Evolutionary conservation across 2,888 invertebrate genomes (phyloP), one percentile per base, ranked within the genome.

Genomic region (Ernsta delagoae): DNA sequence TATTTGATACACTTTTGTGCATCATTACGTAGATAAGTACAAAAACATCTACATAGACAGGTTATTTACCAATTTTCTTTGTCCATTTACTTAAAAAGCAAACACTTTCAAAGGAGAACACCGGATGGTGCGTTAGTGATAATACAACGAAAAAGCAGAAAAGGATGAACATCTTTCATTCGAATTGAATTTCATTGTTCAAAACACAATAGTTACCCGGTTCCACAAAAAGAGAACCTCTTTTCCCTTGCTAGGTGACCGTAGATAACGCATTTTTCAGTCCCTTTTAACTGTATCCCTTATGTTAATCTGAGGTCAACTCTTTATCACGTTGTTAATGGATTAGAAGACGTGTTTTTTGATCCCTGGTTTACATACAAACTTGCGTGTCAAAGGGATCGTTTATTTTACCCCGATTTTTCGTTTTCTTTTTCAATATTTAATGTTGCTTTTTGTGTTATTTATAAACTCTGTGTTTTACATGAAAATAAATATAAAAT

Each of bases 231-330:
- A 86, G 79, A 75, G 80, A 85, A 84, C 83, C 83, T 85, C 83
- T 87, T 83, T 84, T 79, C 83, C 83, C 83, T 84, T 83, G 79
- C 81, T 79, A 62, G 48, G 50, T 62, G 68, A 81, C 80, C 81
- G 79, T 78, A 85, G 86, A 87, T 87, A 87, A 83, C 81, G 78
- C 83, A 83, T 84, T 83, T 61, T 81, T 83, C 81, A 80, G 83
- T 81, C 87, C 88, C 83, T 87, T 89, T 87, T 83, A 83, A 85
- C 85, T 83, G 86, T 85, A 84, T 84, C 86, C 87, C 85, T 84
- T 87, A 87, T 88, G 86, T 83, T 87, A 87, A 89, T 89, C 85
- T 85, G 78, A 83, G 86, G 86, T 83, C 83, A 82, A 80, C 81
- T 83, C 81, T 85, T 87, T 86, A 86, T 85, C 48, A 41, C 16